phyloP scores from a whole-genome alignment of 2,797 vertebrate species.

The Enteromius afrohamiltoni region DNA sequence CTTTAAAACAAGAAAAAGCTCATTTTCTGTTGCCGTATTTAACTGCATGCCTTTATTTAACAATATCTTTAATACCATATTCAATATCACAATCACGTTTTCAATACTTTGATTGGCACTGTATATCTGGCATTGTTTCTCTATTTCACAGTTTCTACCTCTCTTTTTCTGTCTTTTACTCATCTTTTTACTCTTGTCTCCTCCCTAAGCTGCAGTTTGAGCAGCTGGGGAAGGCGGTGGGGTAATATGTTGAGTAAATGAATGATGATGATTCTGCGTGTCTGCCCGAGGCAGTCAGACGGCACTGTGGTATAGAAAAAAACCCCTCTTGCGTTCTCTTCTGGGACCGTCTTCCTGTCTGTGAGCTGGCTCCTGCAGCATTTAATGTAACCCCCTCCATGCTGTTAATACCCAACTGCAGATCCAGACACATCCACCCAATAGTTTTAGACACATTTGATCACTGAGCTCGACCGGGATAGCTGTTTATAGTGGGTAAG shows the following conservation, averaged over 20 bases:
- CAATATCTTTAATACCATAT: neutral
- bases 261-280: conserved; percentile 75
- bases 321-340: conserved; percentile 50
- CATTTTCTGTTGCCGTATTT: neutral
- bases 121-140: neutral
- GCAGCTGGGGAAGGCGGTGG: conserved; percentile 68
- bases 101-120: neutral
- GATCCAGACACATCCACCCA: conserved; percentile 39
- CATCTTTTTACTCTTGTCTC: conserved; percentile 33
- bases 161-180: neutral
- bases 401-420: conserved; percentile 44
- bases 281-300: conserved; percentile 70
- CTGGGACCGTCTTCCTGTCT: conserved; percentile 47
- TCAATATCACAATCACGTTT: neutral
- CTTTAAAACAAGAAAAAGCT: neutral
- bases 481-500: conserved; percentile 44
- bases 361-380: conserved; percentile 11
- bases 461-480: conserved; percentile 33
- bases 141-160: neutral
- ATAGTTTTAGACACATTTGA: conserved; percentile 47
- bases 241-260: conserved; percentile 78
- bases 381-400: conserved; percentile 45
- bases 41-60: neutral
- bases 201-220: conserved; percentile 67
- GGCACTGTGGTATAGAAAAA: conserved; percentile 45